Conservation (phyloP, 1,140 invertebrate species). For the Oryctes rhinoceros region DNA sequence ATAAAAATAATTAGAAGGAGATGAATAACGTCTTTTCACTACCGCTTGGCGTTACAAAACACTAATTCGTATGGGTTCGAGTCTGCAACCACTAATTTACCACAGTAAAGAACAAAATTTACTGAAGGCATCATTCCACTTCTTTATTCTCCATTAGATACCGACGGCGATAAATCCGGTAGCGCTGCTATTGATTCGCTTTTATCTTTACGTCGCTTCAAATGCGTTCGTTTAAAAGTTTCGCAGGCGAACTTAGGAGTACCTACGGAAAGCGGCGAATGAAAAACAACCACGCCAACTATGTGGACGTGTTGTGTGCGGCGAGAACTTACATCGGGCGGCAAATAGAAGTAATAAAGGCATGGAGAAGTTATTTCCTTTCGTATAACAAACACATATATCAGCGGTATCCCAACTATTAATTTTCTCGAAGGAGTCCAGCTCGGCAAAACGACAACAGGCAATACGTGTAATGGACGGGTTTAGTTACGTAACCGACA, state of each 20-base stretch:
- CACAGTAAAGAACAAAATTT: too few species aligned
- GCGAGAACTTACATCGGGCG: background rate
- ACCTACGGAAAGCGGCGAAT: background rate
- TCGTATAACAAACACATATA: constrained; percentile 15
- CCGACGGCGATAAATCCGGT: background rate
- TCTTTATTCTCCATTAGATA: too few species aligned
- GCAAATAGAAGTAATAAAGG: background rate
- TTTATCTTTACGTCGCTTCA: background rate
- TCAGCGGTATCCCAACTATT: background rate
- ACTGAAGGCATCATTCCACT: too few species aligned
- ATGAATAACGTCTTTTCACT: too few species aligned
- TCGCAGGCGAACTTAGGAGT: background rate
- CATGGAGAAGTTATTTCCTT: constrained; percentile 4
- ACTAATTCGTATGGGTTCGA: too few species aligned
- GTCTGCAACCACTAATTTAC: too few species aligned
- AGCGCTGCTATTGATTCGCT: background rate
- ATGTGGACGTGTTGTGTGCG: background rate
- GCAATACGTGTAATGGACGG: background rate
- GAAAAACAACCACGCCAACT: background rate
- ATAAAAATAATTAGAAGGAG: too few species aligned
- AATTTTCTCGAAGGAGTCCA: background rate
- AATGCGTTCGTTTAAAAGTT: background rate
- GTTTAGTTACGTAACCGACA: background rate
- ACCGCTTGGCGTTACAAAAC: too few species aligned
- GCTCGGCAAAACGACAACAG: background rate